Conservation (phyloP, 2,113 vertebrate species). For the Physeter macrocephalus region DNA sequence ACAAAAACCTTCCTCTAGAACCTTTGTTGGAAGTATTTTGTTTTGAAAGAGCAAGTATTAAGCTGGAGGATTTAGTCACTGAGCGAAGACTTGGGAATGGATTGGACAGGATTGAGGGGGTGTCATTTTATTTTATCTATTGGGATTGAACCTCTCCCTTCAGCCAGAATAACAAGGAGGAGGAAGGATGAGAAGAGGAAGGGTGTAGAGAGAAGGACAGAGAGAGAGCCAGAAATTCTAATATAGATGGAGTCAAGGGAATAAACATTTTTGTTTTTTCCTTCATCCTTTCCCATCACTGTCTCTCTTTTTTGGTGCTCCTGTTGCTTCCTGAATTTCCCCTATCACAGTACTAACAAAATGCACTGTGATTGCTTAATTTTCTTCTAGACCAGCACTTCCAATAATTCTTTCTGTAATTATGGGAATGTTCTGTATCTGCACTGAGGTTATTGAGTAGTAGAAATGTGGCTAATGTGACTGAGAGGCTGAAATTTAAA, state of each 20-base stretch:
- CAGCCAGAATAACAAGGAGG: constrained; percentile 3
- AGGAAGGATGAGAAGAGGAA: background rate
- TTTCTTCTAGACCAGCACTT: background rate
- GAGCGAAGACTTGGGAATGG: constrained; percentile 27
- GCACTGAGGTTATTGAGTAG: background rate
- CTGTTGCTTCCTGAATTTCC: background rate
- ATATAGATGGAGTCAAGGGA: background rate
- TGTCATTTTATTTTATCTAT: constrained; percentile 43
- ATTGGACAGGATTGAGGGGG: constrained; percentile 33
- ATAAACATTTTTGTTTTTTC: background rate
- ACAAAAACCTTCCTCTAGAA: constrained; percentile 59
- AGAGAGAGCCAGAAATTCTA: constrained; percentile 7
- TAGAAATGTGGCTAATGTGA: background rate
- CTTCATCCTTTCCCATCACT: background rate
- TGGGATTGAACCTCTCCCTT: constrained; percentile 15
- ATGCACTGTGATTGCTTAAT: background rate
- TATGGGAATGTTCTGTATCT: background rate
- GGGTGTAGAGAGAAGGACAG: background rate
- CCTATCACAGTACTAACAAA: background rate
- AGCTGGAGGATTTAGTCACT: constrained; percentile 42
- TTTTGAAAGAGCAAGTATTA: constrained; percentile 63
- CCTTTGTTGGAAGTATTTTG: constrained; percentile 63
- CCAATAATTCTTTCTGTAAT: background rate
- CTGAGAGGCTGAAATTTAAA: background rate
- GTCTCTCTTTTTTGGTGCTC: background rate